Percentiles rank a stretch among this genome's conserved stretches.
phyloP scores from a whole-genome alignment of 1,140 invertebrate genomes.

The Leptoteleia sp. region DNA sequence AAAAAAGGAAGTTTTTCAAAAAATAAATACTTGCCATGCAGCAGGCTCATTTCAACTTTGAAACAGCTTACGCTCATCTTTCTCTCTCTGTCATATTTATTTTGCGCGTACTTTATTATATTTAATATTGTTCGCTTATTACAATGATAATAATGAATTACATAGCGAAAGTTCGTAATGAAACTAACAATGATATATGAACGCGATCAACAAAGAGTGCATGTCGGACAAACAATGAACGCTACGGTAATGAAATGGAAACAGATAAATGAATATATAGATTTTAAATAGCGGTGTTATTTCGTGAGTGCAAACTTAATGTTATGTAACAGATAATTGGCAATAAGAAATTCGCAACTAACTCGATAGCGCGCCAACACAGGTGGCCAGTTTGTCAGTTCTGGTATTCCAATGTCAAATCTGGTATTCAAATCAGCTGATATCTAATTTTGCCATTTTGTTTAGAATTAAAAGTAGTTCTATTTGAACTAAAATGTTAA shows the following conservation, averaged over 20 bases:
- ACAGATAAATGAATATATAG: too few species aligned
- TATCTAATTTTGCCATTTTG: too few species aligned
- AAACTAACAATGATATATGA: conserved; percentile 11
- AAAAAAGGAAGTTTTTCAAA: conserved; percentile 70
- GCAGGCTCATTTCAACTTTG: conserved; percentile 38
- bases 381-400: too few species aligned
- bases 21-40: conserved; percentile 72
- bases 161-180: not conserved
- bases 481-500: too few species aligned
- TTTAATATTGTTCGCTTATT: conserved; percentile 21
- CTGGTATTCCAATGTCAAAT: too few species aligned
- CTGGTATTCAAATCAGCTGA: too few species aligned
- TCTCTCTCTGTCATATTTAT: conserved; percentile 30
- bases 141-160: conserved; percentile 11
- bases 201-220: not conserved
- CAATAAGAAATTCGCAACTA: too few species aligned
- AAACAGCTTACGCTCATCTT: conserved; percentile 57
- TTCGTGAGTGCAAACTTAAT: too few species aligned
- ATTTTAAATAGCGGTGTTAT: too few species aligned
- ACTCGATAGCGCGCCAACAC: too few species aligned
- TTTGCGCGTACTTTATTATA: conserved; percentile 23
- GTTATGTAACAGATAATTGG: too few species aligned
- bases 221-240: not conserved
- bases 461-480: too few species aligned
- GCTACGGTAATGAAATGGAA: conserved; percentile 3